Evolutionary conservation across 2,797 vertebrate genomes (phyloP), one percentile per base, ranked within the genome.

Genomic region (Nothura maculosa): DNA sequence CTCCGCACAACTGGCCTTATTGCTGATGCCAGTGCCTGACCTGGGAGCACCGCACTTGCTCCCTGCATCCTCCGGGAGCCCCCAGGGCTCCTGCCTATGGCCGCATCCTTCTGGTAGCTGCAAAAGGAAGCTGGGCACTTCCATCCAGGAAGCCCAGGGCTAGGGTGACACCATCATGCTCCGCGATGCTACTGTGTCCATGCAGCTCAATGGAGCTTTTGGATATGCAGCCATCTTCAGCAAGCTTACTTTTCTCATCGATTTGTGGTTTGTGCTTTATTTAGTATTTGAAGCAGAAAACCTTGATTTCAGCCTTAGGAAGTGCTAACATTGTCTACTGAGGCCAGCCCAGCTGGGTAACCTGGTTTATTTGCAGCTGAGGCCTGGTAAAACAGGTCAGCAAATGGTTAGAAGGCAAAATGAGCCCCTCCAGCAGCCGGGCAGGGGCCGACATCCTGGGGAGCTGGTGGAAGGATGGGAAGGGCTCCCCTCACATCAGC

Each of bases 281-380:
- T 58, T 45, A 30, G 43, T 38, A 25, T 19, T 68, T 36, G 47
- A n/a, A 42, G 34, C 4, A 3, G 52, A 83, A 87, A 61, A 3
- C 50, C 54, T 62, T 34, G 25, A 83, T 93, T 91, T 83, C 47
- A 63, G 92, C 5, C 66, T 66, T 78, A 47, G 74, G 60, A 77
- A 85, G 83, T 10, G 66, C 48, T 12, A 91, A 88, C 38, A 7
- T 8, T 34, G 16, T 47, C 55, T 64, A 1, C 63, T 66, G 61
- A 85, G 72, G 81, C 72, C 86, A 85, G 78, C 68, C 64, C 94
- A 74, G 88, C 88, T 64, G 78, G 86, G 72, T 79, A n/a, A 52
- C 36, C 84, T 81, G 93, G 78, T 93, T 93, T 77, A 45, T 83
- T 68, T 55, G 66, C 87, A 94, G 87, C 79, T 68, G 64, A 75